Evolutionary conservation across 2,797 vertebrate species (phyloP), one percentile per base, ranked within the genome.

Genomic region (Galaxias olidus): DNA sequence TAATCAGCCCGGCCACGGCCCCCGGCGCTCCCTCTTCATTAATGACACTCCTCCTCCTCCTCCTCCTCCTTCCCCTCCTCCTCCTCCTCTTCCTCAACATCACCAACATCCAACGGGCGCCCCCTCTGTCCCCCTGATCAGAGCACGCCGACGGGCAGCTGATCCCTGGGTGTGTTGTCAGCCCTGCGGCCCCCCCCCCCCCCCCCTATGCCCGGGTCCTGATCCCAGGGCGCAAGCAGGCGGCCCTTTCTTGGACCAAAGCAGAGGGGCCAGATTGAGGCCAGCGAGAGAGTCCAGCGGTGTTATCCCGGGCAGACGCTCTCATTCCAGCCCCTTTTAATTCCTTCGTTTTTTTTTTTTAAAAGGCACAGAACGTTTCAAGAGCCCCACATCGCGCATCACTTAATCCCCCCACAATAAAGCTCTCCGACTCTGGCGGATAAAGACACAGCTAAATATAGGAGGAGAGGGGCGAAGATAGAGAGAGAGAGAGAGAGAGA

Each of bases 1-100:
- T 85, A 88, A 88, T 86, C 89, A 89, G 72, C 57, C 71, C 81
- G 67, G 79, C 79, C 49, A 18, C 65, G 47, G 72, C 65, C 77
- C 63, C 55, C 59, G 63, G 76, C 76, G 43, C 77, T 66, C 42
- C 9, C 66, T 71, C 63, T 78, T 80, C 77, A 88, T 86, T 85
- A 83, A 85, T 80, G 77, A 56, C 49, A 51, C 49, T 71, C 61
- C 61, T 30, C 30, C 30, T 30, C 30, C 30, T 30, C 30, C 30
- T 30, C 30, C 30, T 30, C 30, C 30, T 30, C 30, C 30, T 6
- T 30, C 30, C 30, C 6, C 30, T n/a, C n/a, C n/a, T n/a, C 30
- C 30, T 30, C 30, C 30, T 30, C 30, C 41, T 60, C 67, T 50
- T n/a, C 2, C 48, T 80, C 82, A 75, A 78, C 50, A 9, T 8